phyloP scores from a whole-genome alignment of 2,888 invertebrate genomes.

The Ptychoptera contaminata region DNA sequence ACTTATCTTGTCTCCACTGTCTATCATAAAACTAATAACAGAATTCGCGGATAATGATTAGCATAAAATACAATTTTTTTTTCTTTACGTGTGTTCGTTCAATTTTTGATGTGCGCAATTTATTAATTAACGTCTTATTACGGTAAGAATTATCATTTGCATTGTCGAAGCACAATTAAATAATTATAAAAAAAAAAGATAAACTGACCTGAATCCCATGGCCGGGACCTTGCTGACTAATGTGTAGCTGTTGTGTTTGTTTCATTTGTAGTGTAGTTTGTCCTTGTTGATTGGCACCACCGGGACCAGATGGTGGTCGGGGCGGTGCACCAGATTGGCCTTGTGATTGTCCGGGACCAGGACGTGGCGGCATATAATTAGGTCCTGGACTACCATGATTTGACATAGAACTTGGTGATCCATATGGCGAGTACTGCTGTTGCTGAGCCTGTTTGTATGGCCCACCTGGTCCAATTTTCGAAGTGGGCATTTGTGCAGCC shows the following conservation, averaged over 20 bases:
- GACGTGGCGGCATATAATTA: conserved; percentile 25
- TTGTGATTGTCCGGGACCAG: conserved; percentile 19
- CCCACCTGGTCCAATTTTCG: conserved; percentile 5
- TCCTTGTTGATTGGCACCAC: conserved; percentile 18
- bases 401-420: conserved; percentile 38
- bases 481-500: conserved; percentile 24
- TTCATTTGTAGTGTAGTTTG: conserved; percentile 61
- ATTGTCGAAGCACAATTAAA: too few relatives aligned
- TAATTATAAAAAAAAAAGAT: conserved; percentile 1
- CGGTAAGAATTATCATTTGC: too few relatives aligned
- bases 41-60: too few relatives aligned
- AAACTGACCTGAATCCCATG: conserved; percentile 63
- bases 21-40: too few relatives aligned
- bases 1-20: too few relatives aligned
- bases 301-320: conserved; percentile 34
- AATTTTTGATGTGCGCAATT: too few relatives aligned
- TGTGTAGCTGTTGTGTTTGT: conserved; percentile 77
- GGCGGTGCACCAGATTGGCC: conserved; percentile 32
- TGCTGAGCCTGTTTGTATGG: neutral
- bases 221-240: conserved; percentile 57
- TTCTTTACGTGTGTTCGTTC: too few relatives aligned
- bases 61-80: too few relatives aligned
- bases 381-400: conserved; percentile 33
- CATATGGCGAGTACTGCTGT: conserved; percentile 51
- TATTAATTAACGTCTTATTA: too few relatives aligned